Evolutionary conservation across 2,797 vertebrate genomes (phyloP), one percentile per base, ranked within the genome.

Genomic region (Benthosema pterotum): DNA sequence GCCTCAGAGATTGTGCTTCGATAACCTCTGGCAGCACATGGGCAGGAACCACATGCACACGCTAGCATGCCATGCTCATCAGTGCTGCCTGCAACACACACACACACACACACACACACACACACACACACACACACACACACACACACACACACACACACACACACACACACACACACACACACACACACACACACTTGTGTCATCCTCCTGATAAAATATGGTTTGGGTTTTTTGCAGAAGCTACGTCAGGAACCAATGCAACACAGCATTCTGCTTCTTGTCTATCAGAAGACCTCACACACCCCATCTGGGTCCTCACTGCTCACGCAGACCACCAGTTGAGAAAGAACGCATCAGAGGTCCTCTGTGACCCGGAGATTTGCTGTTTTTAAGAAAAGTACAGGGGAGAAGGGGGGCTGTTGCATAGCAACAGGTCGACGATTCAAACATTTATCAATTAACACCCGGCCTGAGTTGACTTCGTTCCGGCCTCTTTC

Each of bases 21-120:
- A 63, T 18, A 58, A 53, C 50, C 64, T 72, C 69, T 66, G 61
- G 11, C 52, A 50, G 42, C 18, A 52, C 9, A 57, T 5, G 8
- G 8, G 42, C 17, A 51, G 17, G 18, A 63, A 42, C 58, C 48
- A 61, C 32, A 38, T 38, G 32, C 32, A 38, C 32, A 2, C 32
- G 5, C 22, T 38, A 38, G 32, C 32, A 38, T 38, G 32, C 32
- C 32, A 11, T 38, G 32, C 32, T 25, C 32, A 11, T n/a, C n/a
- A n/a, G n/a, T 38, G 32, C 28, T 6, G 6, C 0, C 28, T 32
- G 28, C 32, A 38, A 38, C 32, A 38, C 5, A 2, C 32, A 38
- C 32, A 38, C 8, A 7, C 32, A 11, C 48, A 45, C 3, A 53
- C 17, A 53, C 54, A 42, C 48, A 42, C 25, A 25, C 54, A 51